Evolutionary conservation across 2,797 vertebrate species (phyloP).

Genomic region (Poliocrania exsul): DNA sequence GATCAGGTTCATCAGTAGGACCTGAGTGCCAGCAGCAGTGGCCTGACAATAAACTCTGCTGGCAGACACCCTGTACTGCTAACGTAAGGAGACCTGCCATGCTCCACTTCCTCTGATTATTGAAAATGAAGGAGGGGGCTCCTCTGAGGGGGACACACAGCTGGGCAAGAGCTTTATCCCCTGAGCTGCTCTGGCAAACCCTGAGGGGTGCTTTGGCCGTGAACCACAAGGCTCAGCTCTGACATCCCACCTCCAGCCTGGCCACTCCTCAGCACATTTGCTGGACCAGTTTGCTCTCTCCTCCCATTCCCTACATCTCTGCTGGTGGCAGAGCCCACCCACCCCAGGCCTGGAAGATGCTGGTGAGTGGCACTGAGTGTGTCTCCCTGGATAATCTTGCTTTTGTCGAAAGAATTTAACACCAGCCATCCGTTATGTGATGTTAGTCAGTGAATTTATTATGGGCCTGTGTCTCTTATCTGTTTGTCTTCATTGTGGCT

Average conservation of each 20-base stretch:
- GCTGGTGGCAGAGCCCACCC: background rate
- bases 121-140: background rate
- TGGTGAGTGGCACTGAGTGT: rapidly evolving
- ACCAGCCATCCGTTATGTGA: background rate
- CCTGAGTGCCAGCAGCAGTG: rapidly evolving
- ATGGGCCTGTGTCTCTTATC: background rate
- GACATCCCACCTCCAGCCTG: background rate
- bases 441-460: background rate
- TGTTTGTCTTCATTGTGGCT: slow-evolving; percentile 22
- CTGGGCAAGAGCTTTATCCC: background rate
- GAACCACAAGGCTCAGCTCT: background rate
- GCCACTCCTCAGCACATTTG: background rate
- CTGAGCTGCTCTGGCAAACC: background rate
- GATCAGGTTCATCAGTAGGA: slow-evolving; percentile 12
- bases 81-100: background rate
- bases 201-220: background rate
- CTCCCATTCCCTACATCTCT: background rate
- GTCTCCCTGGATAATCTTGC: background rate
- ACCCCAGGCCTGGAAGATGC: background rate
- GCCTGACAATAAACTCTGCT: background rate
- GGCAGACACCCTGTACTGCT: background rate
- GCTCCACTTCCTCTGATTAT: slow-evolving; percentile 34
- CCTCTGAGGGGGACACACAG: background rate
- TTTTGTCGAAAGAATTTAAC: background rate
- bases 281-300: background rate